These are phyloP conservation scores for Leucopsar rothschildi DNA, from an alignment of 2,113 vertebrate genomes.

Conservation along the genomic window DNA sequence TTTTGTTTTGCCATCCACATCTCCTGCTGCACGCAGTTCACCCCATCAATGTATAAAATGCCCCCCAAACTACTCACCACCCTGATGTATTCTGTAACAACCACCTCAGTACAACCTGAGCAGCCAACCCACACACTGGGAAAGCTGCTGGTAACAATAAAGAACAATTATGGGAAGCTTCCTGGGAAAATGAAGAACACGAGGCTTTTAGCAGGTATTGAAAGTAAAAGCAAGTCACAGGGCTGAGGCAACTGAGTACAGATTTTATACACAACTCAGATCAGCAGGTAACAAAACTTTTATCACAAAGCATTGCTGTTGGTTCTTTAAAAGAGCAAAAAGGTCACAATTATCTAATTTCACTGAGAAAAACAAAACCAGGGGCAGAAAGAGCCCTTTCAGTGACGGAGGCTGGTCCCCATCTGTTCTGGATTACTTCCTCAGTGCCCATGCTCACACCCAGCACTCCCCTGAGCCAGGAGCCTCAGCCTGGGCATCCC, in stretches of 20 bases:
- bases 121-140: background rate
- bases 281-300: background rate
- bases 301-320: background rate
- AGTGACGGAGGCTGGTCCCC: background rate
- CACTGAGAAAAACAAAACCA: constrained; percentile 11
- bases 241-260: background rate
- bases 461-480: background rate
- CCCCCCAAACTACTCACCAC: background rate
- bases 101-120: background rate
- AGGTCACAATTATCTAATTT: background rate
- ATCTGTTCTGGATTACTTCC: background rate
- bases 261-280: background rate
- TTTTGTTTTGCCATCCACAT: background rate
- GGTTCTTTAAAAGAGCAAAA: background rate
- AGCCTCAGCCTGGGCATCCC: background rate
- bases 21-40: background rate
- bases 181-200: background rate
- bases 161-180: background rate
- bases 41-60: background rate
- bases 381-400: background rate
- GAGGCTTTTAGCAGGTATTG: background rate
- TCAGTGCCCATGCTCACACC: background rate
- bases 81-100: background rate
- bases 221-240: background rate
- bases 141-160: background rate